Conservation (phyloP, 2,113 vertebrate genomes). For the Copsychus sechellarum region DNA sequence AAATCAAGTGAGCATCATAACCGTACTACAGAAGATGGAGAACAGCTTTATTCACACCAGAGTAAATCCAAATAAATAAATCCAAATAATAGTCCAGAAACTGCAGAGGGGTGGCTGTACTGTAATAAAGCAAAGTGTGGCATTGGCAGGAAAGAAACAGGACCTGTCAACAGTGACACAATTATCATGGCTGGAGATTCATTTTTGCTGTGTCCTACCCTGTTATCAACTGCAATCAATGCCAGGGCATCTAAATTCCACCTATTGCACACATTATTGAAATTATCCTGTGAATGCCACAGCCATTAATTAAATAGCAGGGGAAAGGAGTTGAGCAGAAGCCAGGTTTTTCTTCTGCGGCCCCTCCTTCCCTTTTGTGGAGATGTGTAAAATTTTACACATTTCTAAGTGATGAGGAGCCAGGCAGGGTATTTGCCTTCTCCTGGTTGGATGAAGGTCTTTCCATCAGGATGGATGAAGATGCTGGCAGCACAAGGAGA, state of each 20-base stretch:
- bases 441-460: not conserved
- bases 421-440: not conserved
- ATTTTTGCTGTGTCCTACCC: not conserved
- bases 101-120: not conserved
- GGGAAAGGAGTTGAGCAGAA: not conserved
- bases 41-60: not conserved
- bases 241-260: not conserved
- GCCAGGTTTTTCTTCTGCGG: not conserved
- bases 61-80: not conserved
- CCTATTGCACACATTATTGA: not conserved
- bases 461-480: not conserved
- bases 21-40: not conserved
- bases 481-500: rapidly evolving
- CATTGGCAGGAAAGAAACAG: not conserved
- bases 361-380: not conserved
- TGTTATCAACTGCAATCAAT: not conserved
- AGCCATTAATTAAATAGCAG: not conserved
- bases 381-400: not conserved
- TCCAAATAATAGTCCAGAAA: not conserved
- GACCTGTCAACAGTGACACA: not conserved
- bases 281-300: not conserved
- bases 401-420: not conserved
- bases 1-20: not conserved
- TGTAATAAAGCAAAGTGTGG: not conserved
- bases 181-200: not conserved